These are phyloP conservation scores for Perognathus longimembris DNA, from an alignment of 2,113 vertebrate genomes.

Conservation along the genomic window DNA sequence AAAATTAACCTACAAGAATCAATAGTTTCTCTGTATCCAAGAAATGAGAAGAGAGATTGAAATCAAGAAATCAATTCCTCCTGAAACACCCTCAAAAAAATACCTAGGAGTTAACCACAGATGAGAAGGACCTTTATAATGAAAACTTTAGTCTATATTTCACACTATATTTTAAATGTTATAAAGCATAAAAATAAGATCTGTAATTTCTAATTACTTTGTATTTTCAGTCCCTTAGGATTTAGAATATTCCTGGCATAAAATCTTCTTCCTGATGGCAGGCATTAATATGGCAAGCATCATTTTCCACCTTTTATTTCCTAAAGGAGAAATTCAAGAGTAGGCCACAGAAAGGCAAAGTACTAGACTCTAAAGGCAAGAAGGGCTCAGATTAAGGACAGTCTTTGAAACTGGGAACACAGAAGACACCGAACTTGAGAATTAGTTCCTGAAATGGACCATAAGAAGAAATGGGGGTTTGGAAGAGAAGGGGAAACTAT, in stretches of 20 bases:
- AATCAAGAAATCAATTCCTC: too few species aligned
- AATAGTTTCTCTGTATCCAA: too few species aligned
- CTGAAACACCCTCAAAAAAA: too few species aligned
- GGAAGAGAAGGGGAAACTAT: not conserved
- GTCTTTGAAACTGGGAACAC: not conserved
- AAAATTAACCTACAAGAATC: too few species aligned
- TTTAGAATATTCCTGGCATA: slow-evolving; percentile 47
- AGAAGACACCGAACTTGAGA: not conserved
- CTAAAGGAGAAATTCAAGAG: slow-evolving; percentile 66
- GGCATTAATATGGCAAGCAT: not conserved
- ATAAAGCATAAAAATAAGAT: not conserved
- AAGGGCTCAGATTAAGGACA: not conserved
- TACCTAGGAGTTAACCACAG: too few species aligned
- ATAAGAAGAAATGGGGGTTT: not conserved
- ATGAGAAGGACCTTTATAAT: too few species aligned
- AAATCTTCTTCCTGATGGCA: slow-evolving; percentile 38
- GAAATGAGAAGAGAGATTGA: too few species aligned
- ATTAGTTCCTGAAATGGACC: not conserved
- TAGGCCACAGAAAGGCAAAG: slow-evolving; percentile 59
- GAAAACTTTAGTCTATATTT: slow-evolving; percentile 21
- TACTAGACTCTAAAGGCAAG: slow-evolving; percentile 68
- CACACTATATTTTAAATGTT: not conserved
- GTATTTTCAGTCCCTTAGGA: slow-evolving; percentile 44
- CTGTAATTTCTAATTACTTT: not conserved
- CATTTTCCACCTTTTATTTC: slow-evolving; percentile 54